phyloP scores from a whole-genome alignment of 2,797 vertebrate species.

The Natrix natrix region DNA sequence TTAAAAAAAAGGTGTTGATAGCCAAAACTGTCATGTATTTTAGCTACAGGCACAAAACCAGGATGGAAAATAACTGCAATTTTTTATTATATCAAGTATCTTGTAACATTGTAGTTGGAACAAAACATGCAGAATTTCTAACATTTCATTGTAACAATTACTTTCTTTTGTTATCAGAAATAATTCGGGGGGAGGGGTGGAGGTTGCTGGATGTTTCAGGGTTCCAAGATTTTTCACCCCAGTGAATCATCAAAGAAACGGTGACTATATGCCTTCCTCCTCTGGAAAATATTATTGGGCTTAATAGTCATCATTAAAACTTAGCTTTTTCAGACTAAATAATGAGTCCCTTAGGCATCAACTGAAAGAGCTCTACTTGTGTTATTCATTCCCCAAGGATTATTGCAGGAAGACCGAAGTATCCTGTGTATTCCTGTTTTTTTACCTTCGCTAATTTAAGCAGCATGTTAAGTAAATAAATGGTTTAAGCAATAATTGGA shows the following conservation, averaged over 20 bases:
- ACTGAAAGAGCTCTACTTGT: neutral
- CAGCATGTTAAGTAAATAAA: neutral
- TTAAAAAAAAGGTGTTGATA: neutral
- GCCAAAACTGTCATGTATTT: neutral
- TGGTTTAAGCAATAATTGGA: neutral
- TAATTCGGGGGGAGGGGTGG: neutral
- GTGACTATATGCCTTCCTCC: neutral
- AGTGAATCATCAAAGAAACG: slow-evolving; percentile 3
- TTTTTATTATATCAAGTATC: neutral
- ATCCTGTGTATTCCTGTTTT: neutral
- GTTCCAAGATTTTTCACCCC: neutral
- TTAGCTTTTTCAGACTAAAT: neutral
- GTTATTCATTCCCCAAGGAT: neutral
- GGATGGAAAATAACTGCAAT: neutral
- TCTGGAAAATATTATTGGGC: neutral
- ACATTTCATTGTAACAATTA: slow-evolving; percentile 2
- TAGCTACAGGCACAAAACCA: neutral
- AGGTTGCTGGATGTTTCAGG: neutral
- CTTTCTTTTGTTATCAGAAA: neutral
- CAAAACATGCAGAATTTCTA: neutral
- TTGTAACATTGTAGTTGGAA: neutral
- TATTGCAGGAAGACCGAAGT: neutral
- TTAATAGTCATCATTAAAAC: neutral
- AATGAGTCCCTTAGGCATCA: neutral
- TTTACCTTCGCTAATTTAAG: neutral